Evolutionary conservation across 2,797 vertebrate genomes (phyloP), one percentile per base, ranked within the genome.

Genomic region (Tenualosa thibaudeaui): DNA sequence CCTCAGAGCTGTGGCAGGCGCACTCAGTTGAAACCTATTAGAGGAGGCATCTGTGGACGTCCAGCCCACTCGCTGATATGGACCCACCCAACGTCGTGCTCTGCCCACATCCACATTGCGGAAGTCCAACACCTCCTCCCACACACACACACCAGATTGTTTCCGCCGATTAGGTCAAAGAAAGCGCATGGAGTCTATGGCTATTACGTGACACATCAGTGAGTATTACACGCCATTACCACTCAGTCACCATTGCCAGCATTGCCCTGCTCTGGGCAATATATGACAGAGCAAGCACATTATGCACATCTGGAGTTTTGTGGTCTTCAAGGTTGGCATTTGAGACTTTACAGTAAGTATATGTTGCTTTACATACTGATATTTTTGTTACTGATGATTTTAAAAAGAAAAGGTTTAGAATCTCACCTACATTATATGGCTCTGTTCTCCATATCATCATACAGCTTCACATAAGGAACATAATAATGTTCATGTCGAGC

Each of bases 11-110:
- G 89, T 88, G 90, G 90, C 91, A 89, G 90, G 88, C 86, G 90
- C 91, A 90, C 90, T 92, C 90, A 53, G 90, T 92, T 86, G 89
- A 93, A 94, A 93, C 90, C 92, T 93, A 93, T 95, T 93, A 94
- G 91, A 88, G 88, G 86, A 85, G 85, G 83, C 62, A 81, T 90
- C 90, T 88, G 87, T 86, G 81, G 37, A 62, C 58, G 54, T 54
- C 54, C 54, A 5, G 54, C 54, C 15, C 54, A 3, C 54, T 56
- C 17, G 19, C 54, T 22, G 6, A 24, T 62, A 68, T 84, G 84
- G 62, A 83, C 89, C 87, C 58, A 85, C 85, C 82, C 82, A 65
- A 2, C 24, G 58, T 85, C 81, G 71, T 17, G 82, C 58, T 24
- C 58, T 62, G 58, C 9, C 58, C 58, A 62, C n/a, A 62, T 62